These are phyloP conservation scores for Conopomorpha cramerella DNA, from an alignment of 1,140 invertebrate species.

Conservation along the genomic window DNA sequence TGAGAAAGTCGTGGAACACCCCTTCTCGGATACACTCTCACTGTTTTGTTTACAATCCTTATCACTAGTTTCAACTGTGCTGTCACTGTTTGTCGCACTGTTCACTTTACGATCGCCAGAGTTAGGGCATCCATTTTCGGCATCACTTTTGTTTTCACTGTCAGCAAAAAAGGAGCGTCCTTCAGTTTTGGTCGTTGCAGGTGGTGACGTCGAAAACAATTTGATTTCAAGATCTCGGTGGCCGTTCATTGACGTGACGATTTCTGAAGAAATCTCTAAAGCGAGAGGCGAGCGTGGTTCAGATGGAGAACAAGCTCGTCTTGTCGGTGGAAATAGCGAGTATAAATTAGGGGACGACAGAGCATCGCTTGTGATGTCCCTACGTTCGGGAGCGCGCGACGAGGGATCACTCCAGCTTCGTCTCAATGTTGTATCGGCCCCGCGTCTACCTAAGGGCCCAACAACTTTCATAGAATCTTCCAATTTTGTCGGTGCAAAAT, in stretches of 20 bases:
- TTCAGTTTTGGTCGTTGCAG: conserved; percentile 33
- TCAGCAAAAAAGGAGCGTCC: conserved; percentile 46
- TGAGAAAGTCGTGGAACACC: conserved; percentile 23
- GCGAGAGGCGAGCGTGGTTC: conserved; percentile 37
- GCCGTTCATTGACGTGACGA: conserved; percentile 76
- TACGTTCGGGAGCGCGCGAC: conserved; percentile 37
- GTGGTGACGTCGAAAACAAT: conserved; percentile 68
- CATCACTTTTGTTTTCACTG: conserved; percentile 52
- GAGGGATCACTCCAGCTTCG: conserved; percentile 69
- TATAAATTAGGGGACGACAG: conserved; percentile 39
- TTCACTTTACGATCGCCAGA: conserved; percentile 37
- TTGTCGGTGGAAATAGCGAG: conserved; percentile 61
- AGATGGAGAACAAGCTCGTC: conserved; percentile 38
- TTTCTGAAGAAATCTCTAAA: conserved; percentile 76
- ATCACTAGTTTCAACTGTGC: conserved; percentile 27
- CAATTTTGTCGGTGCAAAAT: conserved; percentile 47
- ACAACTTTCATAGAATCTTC: conserved; percentile 53
- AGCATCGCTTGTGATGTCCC: conserved; percentile 32
- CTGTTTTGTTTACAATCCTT: conserved; percentile 21
- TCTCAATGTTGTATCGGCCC: conserved; percentile 53
- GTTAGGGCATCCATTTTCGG: conserved; percentile 31
- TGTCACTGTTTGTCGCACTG: conserved; percentile 42
- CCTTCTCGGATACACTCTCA: conserved; percentile 32
- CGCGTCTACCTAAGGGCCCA: conserved; percentile 32
- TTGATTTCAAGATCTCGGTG: conserved; percentile 79